A percentile compares a stretch with the other conserved stretches of the same genome.
phyloP scores from a whole-genome alignment of 2,888 invertebrate genomes.

The Lathronympha strigana region DNA sequence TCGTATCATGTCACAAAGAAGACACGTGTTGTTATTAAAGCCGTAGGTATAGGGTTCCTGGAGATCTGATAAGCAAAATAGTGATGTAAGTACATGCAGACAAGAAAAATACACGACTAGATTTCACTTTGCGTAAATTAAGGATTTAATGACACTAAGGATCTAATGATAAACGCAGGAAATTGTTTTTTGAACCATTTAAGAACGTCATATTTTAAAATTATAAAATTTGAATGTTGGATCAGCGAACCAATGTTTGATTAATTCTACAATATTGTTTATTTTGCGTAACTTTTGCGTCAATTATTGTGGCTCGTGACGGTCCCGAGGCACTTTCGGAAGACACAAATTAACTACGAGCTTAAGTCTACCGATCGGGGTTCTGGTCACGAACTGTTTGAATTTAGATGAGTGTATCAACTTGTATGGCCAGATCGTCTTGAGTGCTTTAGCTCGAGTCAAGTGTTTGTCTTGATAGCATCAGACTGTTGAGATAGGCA shows the following conservation, averaged over 20 bases:
- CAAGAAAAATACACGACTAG: too few relatives aligned
- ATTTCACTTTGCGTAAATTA: too few relatives aligned
- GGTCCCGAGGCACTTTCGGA: slow-evolving; percentile 66
- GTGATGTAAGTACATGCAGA: too few relatives aligned
- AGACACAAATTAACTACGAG: slow-evolving; percentile 65
- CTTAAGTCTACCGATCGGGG: slow-evolving; percentile 59
- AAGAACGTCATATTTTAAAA: too few relatives aligned
- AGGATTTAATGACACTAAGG: too few relatives aligned
- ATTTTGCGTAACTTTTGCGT: slow-evolving; percentile 61
- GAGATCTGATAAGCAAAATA: too few relatives aligned
- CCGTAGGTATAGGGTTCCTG: too few relatives aligned
- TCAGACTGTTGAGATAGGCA: background rate
- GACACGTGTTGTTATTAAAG: too few relatives aligned
- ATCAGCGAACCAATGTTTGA: slow-evolving; percentile 50
- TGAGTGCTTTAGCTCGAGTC: slow-evolving; percentile 50
- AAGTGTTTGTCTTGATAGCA: slow-evolving; percentile 50
- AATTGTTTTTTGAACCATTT: too few relatives aligned
- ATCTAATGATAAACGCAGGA: too few relatives aligned
- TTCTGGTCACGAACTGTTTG: slow-evolving; percentile 72
- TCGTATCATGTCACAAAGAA: too few relatives aligned
- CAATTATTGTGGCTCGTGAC: slow-evolving; percentile 66
- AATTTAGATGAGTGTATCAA: slow-evolving; percentile 77
- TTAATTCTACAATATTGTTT: slow-evolving; percentile 56
- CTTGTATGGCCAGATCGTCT: slow-evolving; percentile 60
- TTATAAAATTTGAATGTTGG: slow-evolving; percentile 10